Base-by-base conservation (phyloP, 2,113 vertebrate genomes). In the Thalassarche chlororhynchos region DNA sequence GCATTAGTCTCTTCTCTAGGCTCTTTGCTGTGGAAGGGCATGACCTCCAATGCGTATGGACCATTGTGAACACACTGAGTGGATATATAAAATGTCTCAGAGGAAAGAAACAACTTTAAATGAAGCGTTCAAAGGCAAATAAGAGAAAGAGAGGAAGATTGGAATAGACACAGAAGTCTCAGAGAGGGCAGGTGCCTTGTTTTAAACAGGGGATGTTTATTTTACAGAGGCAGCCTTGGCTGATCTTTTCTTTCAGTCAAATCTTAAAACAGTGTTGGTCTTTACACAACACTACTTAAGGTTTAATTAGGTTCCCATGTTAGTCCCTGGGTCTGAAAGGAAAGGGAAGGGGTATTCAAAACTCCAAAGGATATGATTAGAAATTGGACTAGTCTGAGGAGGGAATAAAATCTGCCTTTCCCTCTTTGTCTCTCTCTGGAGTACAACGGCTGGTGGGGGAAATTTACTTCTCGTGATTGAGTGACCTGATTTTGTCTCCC, bases 401-500 rank as follows among this genome's bases (percentile, higher is more conserved):
- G 83, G 77, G 91, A 93, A 84, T 76, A 89, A 91, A 96, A 86
- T 88, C 77, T 83, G 68, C 55, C 47, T 72, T 92, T 83, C 60
- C 92, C 46, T 90, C 85, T 81, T 74, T 81, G 55, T 94, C 75
- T 89, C 54, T 87, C 83, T 96, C 91, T 49, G 76, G 89, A 93
- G 55, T 95, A 88, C 58, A 83, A 87, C 7, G 65, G 49, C 91
- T 78, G 71, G 93, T 93, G 74, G 79, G 84, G 75, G 82, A 93
- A 97, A 97, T 97, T 97, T 97, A 84, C 90, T 97, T 96, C 88
- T 97, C 51, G 66, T 97, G 95, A 96, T 90, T 95, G 95, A 96
- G 85, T 92, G 96, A 98, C 97, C 97, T 97, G 97, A 96, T 98
- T 98, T 98, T 96, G 94, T 97, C 84, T 91, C 95, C 88, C 76